These are phyloP conservation scores for Imbricaverruca yamaguchii DNA, from an alignment of 2,888 invertebrate species.

Conservation along the genomic window DNA sequence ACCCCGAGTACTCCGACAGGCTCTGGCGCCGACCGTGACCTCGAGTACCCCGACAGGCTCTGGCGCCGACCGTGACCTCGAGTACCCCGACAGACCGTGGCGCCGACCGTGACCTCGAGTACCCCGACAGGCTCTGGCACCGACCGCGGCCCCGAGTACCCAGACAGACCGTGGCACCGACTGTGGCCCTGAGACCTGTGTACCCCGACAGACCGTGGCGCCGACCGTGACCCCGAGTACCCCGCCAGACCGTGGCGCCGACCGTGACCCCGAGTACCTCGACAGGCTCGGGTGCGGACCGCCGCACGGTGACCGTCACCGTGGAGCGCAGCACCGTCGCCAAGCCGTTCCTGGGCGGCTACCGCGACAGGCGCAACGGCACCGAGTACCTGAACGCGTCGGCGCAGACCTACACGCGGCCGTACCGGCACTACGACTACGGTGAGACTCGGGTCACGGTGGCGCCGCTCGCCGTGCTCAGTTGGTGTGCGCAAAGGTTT, in stretches of 20 bases:
- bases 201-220: too few species aligned
- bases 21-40: neutral
- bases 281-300: neutral
- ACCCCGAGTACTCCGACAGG: neutral
- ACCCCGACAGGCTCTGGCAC: neutral
- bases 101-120: too few species aligned
- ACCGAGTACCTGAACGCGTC: conserved; percentile 70
- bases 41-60: too few species aligned
- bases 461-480: neutral
- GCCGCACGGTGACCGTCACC: conserved; percentile 49
- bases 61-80: too few species aligned
- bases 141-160: too few species aligned
- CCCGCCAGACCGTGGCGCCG: neutral
- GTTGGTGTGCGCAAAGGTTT: too few species aligned
- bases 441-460: neutral
- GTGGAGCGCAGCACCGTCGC: conserved; percentile 52
- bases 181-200: too few species aligned
- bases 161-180: too few species aligned
- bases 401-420: conserved; percentile 58
- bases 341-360: conserved; percentile 77
- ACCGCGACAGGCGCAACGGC: conserved; percentile 60
- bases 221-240: neutral
- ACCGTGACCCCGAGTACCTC: too few species aligned
- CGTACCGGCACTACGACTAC: neutral
- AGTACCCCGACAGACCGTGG: too few species aligned